Evolutionary conservation across 2,113 vertebrate genomes (phyloP), one percentile per base, ranked within the genome.

Genomic region (Macquaria ambigua): DNA sequence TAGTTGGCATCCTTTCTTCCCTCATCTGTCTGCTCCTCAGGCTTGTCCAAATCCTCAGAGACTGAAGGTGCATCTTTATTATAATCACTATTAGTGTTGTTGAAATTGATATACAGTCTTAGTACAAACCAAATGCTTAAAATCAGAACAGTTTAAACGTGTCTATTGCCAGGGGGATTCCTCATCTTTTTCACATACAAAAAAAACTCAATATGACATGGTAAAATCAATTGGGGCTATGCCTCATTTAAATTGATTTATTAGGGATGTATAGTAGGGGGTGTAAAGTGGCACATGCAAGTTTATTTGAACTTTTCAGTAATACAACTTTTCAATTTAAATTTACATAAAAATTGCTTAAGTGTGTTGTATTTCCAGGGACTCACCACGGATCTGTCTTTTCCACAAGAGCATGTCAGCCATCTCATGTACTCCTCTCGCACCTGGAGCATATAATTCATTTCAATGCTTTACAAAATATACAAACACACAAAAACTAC

Each of bases 361-460:
- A 34, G 31, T 43, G 1, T 56, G 21, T 50, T 71, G 39, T 2
- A 31, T 70, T 62, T 56, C 16, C 41, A 23, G 25, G 52, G 11
- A 74, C 87, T 90, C 61, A 91, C 90, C 88, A 50, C 66, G 39
- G 74, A n/a, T 4, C 20, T 34, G 1, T 84, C 28, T 28, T 88
- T 79, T 76, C 74, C 31, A 41, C 23, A 71, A 31, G 77, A 77
- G 23, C 90, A 79, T 31, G 79, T 86, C 77, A 92, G 31, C 86
- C 90, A 94, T 55, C 46, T 87, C 0, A 84, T 86, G 62, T 92
- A 94, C 68, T 93, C 87, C 7, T 89, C 90, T 81, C 89, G 59
- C 18, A 92, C 85, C 91, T 94, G 43, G 0, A 37, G 16, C 31
- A 81, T 8, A 71, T 10, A 81, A 68, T 58, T 61, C 4, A 31